A percentile compares a stretch with the other conserved stretches of the same genome.
These are phyloP conservation scores for Muscicapa comitata DNA, from an alignment of 2,797 vertebrate genomes.

Conservation along the genomic window DNA sequence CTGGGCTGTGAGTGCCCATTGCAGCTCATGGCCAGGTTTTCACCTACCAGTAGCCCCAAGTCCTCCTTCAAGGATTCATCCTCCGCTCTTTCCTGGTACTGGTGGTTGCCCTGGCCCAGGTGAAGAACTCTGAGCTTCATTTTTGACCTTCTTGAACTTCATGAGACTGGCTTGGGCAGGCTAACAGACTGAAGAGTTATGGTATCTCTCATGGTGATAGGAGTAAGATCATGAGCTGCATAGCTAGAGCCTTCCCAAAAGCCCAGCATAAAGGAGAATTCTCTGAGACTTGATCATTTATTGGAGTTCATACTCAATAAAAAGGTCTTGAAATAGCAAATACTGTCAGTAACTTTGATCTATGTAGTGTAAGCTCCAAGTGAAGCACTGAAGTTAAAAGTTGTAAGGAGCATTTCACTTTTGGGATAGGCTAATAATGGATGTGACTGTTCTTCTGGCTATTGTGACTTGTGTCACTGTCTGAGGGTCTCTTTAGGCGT, in stretches of 20 bases:
- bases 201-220: neutral
- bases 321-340: neutral
- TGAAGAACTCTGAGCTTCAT: neutral
- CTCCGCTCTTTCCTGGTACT: neutral
- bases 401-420: neutral
- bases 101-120: neutral
- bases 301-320: neutral
- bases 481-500: too few species aligned
- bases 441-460: neutral
- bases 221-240: neutral
- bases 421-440: neutral
- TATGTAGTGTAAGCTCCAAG: neutral
- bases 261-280: neutral
- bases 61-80: neutral
- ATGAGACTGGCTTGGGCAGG: neutral
- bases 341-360: neutral
- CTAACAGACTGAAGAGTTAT: neutral
- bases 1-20: fast-evolving
- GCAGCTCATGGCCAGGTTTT: neutral
- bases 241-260: neutral
- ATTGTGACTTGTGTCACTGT: neutral
- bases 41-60: neutral
- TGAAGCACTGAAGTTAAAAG: neutral
- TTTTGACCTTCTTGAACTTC: neutral
- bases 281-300: neutral